These are phyloP conservation scores for Chelon auratus DNA, from an alignment of 2,797 vertebrate genomes.

Conservation along the genomic window DNA sequence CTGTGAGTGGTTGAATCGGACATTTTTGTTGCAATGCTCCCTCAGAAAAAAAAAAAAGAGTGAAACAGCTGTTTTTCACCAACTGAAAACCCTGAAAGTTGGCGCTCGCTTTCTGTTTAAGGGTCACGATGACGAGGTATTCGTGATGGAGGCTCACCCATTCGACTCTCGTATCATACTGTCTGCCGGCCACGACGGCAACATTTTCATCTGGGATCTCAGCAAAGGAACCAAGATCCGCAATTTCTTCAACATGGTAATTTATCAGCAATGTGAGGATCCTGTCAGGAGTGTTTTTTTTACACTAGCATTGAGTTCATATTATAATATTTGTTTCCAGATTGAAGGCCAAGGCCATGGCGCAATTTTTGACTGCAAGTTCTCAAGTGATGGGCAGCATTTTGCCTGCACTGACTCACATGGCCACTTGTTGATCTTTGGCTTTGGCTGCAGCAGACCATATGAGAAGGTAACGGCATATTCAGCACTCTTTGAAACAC, in stretches of 20 bases:
- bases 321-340: conserved; percentile 75
- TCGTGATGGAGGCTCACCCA: conserved; percentile 96
- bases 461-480: conserved; percentile 91
- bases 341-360: conserved; percentile 99
- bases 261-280: not conserved
- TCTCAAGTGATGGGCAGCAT: conserved; percentile 96
- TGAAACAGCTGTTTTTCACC: not conserved
- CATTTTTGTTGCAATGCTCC: not conserved
- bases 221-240: conserved; percentile 94
- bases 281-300: not conserved
- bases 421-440: conserved; percentile 96
- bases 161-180: conserved; percentile 96
- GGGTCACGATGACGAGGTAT: conserved; percentile 99
- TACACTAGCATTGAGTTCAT: not conserved
- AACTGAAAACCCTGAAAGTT: not conserved
- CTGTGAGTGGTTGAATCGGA: conserved; percentile 84
- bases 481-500: not conserved
- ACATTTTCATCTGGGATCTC: conserved; percentile 98
- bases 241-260: conserved; percentile 99
- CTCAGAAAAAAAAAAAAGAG: not conserved
- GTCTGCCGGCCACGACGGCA: conserved; percentile 97
- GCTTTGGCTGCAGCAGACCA: conserved; percentile 95
- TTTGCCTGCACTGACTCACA: conserved; percentile 99
- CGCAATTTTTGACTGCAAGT: conserved; percentile 98
- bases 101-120: conserved; percentile 57